Conservation (phyloP, 1,140 invertebrate species). For the Lysiphlebus fabarum region DNA sequence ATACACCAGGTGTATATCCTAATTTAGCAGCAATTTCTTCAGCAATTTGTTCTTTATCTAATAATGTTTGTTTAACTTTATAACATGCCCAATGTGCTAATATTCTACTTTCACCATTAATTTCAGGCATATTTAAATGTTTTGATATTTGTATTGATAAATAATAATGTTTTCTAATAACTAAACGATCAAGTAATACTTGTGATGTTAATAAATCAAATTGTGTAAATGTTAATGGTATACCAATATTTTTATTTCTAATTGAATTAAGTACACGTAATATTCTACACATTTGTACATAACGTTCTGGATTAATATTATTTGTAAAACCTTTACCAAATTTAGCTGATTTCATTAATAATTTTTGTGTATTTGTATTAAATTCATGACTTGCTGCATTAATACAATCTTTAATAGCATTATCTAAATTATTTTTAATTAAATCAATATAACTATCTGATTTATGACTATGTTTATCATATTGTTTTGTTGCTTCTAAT, state of each 20-base stretch:
- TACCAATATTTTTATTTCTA: conserved; percentile 78
- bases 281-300: conserved; percentile 84
- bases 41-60: conserved; percentile 83
- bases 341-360: conserved; percentile 84
- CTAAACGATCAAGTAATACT: conserved; percentile 84
- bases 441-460: conserved; percentile 91
- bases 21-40: conserved; percentile 87
- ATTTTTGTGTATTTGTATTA: conserved; percentile 81
- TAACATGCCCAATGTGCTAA: conserved; percentile 97
- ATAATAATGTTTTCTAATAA: conserved; percentile 84
- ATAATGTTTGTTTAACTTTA: conserved; percentile 81
- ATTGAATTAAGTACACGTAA: conserved; percentile 90
- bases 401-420: conserved; percentile 85
- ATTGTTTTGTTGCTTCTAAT: conserved; percentile 89
- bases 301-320: conserved; percentile 74
- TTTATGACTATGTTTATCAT: conserved; percentile 82
- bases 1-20: conserved; percentile 82
- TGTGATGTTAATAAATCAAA: conserved; percentile 73
- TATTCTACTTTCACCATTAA: conserved; percentile 82
- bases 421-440: conserved; percentile 74
- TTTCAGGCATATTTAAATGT: conserved; percentile 80
- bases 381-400: conserved; percentile 90
- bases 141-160: conserved; percentile 87
- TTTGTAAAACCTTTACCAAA: conserved; percentile 92
- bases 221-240: conserved; percentile 87